Evolutionary conservation across 2,888 invertebrate species (phyloP).

Genomic region (Brachypterus glaber): DNA sequence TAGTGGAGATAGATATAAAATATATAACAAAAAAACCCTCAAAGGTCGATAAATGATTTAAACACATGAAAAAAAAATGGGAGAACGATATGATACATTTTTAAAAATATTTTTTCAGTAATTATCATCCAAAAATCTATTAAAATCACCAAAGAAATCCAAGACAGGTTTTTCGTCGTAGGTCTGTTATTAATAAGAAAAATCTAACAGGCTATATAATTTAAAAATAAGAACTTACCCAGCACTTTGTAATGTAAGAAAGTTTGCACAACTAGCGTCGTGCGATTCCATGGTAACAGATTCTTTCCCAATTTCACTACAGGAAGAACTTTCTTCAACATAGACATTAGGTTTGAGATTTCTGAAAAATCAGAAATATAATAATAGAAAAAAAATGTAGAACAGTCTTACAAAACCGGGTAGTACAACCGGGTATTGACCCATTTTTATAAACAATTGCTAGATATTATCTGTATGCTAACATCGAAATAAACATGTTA

Average conservation of each 20-base stretch:
- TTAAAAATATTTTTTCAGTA: too few relatives aligned
- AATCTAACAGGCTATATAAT: slow-evolving; percentile 11
- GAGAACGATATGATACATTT: too few relatives aligned
- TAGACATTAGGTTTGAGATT: slow-evolving; percentile 35
- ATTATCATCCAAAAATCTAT: too few relatives aligned
- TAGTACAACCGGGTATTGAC: background rate
- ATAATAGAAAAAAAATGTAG: slow-evolving; percentile 3
- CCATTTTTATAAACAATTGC: too few relatives aligned
- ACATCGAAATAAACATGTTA: too few relatives aligned
- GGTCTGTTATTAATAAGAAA: slow-evolving; percentile 9
- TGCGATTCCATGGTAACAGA: slow-evolving; percentile 31
- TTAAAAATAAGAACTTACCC: too few relatives aligned
- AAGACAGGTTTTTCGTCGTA: too few relatives aligned
- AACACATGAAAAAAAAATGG: too few relatives aligned
- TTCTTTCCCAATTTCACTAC: slow-evolving; percentile 40
- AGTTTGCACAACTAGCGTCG: slow-evolving; percentile 32
- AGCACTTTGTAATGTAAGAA: slow-evolving; percentile 33
- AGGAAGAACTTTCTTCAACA: slow-evolving; percentile 40
- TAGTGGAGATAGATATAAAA: too few relatives aligned
- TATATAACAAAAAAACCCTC: too few relatives aligned
- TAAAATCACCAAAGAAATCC: too few relatives aligned
- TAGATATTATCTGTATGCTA: background rate
- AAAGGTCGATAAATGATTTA: too few relatives aligned
- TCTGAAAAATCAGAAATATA: slow-evolving; percentile 18
- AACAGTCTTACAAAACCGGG: background rate